phyloP scores from a whole-genome alignment of 2,113 vertebrate species.

The Hippotragus niger region DNA sequence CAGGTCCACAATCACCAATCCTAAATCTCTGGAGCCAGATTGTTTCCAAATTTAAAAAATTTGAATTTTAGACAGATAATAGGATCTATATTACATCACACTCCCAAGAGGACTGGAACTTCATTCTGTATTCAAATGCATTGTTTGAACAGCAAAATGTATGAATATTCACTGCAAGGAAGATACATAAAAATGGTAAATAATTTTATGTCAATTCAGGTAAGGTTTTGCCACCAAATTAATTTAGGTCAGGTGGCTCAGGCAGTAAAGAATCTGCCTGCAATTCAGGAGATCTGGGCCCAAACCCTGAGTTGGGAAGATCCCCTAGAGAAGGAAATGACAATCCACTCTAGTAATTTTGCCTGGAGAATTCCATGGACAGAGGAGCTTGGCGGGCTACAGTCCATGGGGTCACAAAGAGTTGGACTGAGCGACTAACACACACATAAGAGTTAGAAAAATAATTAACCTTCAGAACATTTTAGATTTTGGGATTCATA shows the following conservation, averaged over 20 bases:
- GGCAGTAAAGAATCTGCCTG: neutral
- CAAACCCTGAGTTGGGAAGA: neutral
- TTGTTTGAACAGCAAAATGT: neutral
- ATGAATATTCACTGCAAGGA: neutral
- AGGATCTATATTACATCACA: neutral
- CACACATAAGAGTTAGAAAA: neutral
- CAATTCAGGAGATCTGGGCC: neutral
- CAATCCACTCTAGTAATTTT: neutral
- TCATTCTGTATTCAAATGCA: neutral
- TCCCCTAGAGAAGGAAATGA: neutral
- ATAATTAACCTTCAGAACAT: neutral
- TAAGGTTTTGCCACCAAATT: constrained; percentile 9
- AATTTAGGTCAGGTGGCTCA: neutral
- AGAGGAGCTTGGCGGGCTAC: neutral
- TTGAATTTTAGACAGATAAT: neutral
- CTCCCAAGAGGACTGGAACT: neutral
- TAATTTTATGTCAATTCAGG: neutral
- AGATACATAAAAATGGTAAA: neutral
- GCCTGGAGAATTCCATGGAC: neutral
- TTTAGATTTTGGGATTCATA: neutral
- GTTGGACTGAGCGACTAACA: neutral
- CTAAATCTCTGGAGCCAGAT: neutral
- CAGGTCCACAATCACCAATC: neutral
- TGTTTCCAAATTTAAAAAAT: neutral
- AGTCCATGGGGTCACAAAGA: neutral